These are phyloP conservation scores for Isurus oxyrinchus DNA, from an alignment of 2,113 vertebrate species.

Conservation along the genomic window DNA sequence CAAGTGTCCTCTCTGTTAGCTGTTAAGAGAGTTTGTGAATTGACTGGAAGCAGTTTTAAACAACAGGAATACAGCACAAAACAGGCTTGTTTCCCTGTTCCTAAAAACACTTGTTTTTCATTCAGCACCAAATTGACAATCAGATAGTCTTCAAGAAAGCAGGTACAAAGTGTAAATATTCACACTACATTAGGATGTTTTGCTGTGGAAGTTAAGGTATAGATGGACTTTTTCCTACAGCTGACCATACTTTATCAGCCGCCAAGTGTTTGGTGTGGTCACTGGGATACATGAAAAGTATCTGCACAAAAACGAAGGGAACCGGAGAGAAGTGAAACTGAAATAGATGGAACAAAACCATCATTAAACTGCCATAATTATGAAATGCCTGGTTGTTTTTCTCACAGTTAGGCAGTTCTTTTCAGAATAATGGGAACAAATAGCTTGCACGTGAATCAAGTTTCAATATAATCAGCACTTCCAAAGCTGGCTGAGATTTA, in stretches of 20 bases:
- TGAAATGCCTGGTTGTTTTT: background rate
- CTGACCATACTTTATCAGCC: background rate
- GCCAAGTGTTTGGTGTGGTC: background rate
- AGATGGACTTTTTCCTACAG: background rate
- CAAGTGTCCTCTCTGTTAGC: background rate
- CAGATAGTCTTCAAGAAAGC: background rate
- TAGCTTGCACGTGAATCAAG: background rate
- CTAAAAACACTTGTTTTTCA: background rate
- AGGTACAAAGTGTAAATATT: background rate
- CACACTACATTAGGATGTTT: background rate
- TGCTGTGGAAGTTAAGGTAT: background rate
- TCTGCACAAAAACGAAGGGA: background rate
- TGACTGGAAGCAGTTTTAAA: background rate
- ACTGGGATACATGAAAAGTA: background rate
- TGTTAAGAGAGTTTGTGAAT: background rate
- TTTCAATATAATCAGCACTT: background rate
- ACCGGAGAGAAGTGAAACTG: background rate
- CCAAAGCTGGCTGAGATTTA: background rate
- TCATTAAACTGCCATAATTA: background rate
- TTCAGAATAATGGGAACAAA: background rate
- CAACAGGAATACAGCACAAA: background rate
- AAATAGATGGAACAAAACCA: background rate
- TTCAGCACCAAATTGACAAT: background rate
- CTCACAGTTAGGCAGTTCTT: background rate
- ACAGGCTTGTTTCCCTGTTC: background rate